Conservation (phyloP, 2,113 vertebrate species). For the Caloenas nicobarica region DNA sequence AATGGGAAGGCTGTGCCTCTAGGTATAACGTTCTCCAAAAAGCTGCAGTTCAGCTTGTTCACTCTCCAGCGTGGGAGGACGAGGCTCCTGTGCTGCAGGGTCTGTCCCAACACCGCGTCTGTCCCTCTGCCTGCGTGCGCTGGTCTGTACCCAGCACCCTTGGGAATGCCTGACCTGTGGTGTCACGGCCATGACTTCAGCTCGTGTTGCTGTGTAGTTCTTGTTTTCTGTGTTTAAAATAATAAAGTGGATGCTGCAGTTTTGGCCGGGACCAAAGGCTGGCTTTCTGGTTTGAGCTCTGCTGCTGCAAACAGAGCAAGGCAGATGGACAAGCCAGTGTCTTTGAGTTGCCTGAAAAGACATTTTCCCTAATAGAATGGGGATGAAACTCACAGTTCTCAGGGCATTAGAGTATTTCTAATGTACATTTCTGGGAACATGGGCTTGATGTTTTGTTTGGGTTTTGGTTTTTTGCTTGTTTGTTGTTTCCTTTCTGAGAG, state of each 20-base stretch:
- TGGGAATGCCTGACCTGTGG: rapidly evolving
- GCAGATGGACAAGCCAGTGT: neutral
- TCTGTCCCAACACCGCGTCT: rapidly evolving
- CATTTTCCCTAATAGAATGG: neutral
- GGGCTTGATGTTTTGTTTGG: neutral
- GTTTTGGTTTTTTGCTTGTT: neutral
- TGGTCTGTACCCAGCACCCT: neutral
- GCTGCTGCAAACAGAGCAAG: neutral
- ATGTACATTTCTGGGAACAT: neutral
- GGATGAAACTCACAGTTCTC: neutral
- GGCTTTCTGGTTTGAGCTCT: neutral
- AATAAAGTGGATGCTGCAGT: neutral
- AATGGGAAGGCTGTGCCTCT: rapidly evolving
- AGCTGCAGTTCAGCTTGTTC: neutral
- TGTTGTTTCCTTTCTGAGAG: neutral
- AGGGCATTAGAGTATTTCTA: neutral
- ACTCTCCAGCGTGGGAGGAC: rapidly evolving
- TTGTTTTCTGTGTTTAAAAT: neutral
- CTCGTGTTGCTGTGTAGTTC: neutral
- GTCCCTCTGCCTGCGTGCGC: rapidly evolving
- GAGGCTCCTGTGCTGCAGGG: neutral
- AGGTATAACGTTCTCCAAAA: rapidly evolving
- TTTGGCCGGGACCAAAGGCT: neutral
- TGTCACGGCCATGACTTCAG: neutral
- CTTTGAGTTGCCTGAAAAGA: neutral